Conservation (phyloP, 2,888 invertebrate genomes). For the Beris morrisii region DNA sequence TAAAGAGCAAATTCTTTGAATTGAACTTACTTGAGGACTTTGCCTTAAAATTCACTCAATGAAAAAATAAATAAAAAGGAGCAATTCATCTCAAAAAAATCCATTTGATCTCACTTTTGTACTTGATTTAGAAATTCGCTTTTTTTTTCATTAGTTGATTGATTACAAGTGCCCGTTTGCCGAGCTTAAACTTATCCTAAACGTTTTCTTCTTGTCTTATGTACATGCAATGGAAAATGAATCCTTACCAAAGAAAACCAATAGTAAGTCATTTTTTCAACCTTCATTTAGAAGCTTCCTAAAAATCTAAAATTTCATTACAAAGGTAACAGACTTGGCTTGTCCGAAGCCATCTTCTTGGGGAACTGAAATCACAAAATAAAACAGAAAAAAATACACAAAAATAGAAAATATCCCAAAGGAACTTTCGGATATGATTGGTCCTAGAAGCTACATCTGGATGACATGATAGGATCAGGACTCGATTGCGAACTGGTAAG, state of each 20-base stretch:
- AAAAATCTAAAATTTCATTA: constrained; percentile 22
- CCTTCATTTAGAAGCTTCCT: neutral
- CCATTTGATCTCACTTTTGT: constrained; percentile 1
- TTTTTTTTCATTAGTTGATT: constrained; percentile 22
- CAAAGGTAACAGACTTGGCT: constrained; percentile 23
- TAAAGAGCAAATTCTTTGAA: no score
- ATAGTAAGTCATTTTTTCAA: no score
- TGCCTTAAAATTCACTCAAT: no score
- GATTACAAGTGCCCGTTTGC: constrained; percentile 13
- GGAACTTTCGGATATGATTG: neutral
- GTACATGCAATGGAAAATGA: no score
- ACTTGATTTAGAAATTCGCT: constrained; percentile 32
- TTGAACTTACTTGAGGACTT: no score
- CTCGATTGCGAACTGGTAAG: constrained; percentile 14
- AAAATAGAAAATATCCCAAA: neutral
- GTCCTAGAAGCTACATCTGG: constrained; percentile 25
- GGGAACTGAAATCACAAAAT: constrained; percentile 28
- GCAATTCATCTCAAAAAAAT: no score
- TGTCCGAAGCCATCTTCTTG: neutral
- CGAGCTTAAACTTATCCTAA: no score
- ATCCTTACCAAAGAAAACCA: no score
- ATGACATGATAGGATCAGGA: constrained; percentile 7
- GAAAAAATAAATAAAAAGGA: no score
- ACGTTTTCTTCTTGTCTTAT: no score
- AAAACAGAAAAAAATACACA: constrained; percentile 21